Evolutionary conservation across 1,140 invertebrate genomes (phyloP), one percentile per base, ranked within the genome.

Genomic region (Zaprionus inermis): DNA sequence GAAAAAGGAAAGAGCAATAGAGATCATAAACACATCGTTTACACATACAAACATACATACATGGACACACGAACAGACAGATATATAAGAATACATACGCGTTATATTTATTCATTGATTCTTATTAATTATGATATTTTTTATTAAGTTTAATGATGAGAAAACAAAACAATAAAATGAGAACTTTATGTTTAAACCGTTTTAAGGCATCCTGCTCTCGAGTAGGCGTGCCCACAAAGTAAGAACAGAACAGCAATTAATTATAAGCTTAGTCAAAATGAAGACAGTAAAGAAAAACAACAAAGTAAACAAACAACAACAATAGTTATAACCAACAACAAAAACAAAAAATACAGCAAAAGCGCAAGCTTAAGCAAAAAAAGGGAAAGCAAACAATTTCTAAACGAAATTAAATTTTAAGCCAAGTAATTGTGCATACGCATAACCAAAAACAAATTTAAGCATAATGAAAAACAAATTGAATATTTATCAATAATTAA

Each of bases 61-160:
- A 65, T 54, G 67, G 12, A 59, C 44, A 22, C 28, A 81, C 55
- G 49, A n/a, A 58, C 55, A 57, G 34, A 22, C 38, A 72, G 41
- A 82, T 66, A 54, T 52, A 79, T 66, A 77, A 69, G 66, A 66
- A 88, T 63, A 83, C 55, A 86, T 66, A 83, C 72, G 76, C 80
- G 84, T 83, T 88, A 88, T 88, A 88, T 88, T 88, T 88, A 88
- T 88, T 89, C 84, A 88, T 88, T 88, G 84, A 88, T 88, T 88
- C 84, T 89, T 88, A 88, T 89, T 86, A 86, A 86, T 86, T 83
- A 79, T 80, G 71, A 79, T 88, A 74, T 79, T 77, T 80, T 89
- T 89, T 74, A 83, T 89, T 89, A 89, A 83, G 79, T 89, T 88
- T 88, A 74, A 49, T 51, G 22, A 52, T 57, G 12, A 30, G 36